These are phyloP conservation scores for Calycopis cecrops DNA, from an alignment of 1,140 invertebrate genomes.

Conservation along the genomic window DNA sequence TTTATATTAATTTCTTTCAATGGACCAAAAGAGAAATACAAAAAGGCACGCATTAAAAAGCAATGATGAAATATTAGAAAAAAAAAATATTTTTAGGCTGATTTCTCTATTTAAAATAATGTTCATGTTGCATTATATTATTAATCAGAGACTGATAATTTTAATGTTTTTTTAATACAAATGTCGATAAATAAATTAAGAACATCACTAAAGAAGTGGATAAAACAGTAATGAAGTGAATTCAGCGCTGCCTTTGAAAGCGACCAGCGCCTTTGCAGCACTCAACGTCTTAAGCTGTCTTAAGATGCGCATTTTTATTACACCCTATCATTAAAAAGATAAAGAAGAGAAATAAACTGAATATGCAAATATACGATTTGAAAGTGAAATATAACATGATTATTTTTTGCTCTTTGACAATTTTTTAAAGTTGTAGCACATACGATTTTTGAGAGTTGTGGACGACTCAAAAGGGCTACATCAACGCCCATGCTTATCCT, in stretches of 20 bases:
- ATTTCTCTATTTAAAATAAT: too few species aligned
- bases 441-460: too few species aligned
- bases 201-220: conserved; percentile 44
- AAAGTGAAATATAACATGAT: too few species aligned
- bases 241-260: conserved; percentile 51
- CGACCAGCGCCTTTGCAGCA: conserved; percentile 38
- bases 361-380: too few species aligned
- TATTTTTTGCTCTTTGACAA: too few species aligned
- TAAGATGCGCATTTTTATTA: conserved; percentile 57
- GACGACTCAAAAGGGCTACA: too few species aligned
- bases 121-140: too few species aligned
- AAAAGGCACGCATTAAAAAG: not conserved
- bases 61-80: too few species aligned
- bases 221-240: conserved; percentile 68
- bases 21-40: not conserved
- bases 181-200: conserved; percentile 30
- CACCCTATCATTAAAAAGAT: conserved; percentile 27
- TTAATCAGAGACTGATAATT: too few species aligned
- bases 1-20: conserved; percentile 1
- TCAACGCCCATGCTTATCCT: too few species aligned
- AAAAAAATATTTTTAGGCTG: too few species aligned
- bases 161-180: conserved; percentile 15
- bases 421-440: too few species aligned
- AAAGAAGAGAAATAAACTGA: conserved; percentile 6
- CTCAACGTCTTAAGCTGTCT: conserved; percentile 45